phyloP scores from a whole-genome alignment of 2,797 vertebrate genomes.

The Pachyuromys duprasi region DNA sequence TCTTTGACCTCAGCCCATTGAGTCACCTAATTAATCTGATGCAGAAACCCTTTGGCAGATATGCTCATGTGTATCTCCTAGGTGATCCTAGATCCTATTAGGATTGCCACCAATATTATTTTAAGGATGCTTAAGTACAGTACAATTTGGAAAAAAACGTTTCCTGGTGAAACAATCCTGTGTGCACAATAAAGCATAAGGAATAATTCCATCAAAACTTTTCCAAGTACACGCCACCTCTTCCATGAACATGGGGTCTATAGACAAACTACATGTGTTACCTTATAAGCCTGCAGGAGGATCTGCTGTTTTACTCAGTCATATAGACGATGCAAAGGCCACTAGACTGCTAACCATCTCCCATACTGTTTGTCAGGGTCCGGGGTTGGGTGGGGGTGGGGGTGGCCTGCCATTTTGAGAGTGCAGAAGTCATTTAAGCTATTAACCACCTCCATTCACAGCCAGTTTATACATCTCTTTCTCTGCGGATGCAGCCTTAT shows the following conservation, averaged over 20 bases:
- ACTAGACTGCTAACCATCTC: not conserved
- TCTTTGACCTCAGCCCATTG: not conserved
- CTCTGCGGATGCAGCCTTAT: not conserved
- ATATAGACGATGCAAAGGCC: not conserved
- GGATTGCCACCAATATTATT: not conserved
- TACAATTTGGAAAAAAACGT: not conserved
- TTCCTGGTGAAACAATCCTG: not conserved
- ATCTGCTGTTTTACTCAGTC: not conserved
- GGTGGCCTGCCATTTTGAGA: not conserved
- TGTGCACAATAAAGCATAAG: not conserved
- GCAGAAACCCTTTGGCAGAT: not conserved
- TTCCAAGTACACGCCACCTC: not conserved
- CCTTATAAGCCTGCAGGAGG: not conserved
- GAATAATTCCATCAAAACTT: not conserved
- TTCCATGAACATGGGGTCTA: not conserved
- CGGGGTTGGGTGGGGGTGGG: too few relatives aligned
- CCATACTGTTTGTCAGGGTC: not conserved
- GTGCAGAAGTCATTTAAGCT: not conserved
- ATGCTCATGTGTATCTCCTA: not conserved
- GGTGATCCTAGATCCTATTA: not conserved
- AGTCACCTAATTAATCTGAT: not conserved
- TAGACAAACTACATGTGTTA: not conserved
- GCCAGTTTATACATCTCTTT: not conserved
- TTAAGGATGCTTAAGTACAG: not conserved
- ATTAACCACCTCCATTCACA: not conserved